Evolutionary conservation across 2,888 invertebrate species (phyloP), one percentile per base, ranked within the genome.

Genomic region (Pyralis farinalis): DNA sequence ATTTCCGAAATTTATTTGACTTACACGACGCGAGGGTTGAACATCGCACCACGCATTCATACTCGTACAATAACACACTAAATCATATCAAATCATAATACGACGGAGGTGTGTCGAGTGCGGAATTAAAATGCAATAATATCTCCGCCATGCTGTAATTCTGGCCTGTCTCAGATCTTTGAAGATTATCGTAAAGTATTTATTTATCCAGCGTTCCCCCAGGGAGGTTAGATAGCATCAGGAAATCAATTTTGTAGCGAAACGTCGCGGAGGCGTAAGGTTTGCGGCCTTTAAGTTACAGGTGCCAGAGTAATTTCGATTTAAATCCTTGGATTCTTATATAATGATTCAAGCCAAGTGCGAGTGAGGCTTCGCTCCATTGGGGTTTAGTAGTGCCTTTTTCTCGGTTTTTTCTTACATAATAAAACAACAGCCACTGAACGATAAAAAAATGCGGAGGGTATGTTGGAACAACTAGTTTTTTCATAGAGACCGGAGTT

Each of bases 81-180:
- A 83, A 86, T 86, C 81, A 84, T 76, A 71, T 73, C 67, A 74
- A 71, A 75, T 64, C 69, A 66, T 76, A 82, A 76, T 73, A 75
- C 79, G 74, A 78, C 73, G 71, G 75, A 75, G 84, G 85, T 76
- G 87, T 80, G 84, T 65, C 72, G 60, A 56, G 62, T 55, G 63
- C 70, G 62, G 76, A 84, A 86, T 87, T 87, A 87, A 87, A 87
- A 86, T 75, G 84, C 86, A 85, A 82, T 87, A 87, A 86, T 84
- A 85, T 80, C 69, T 72, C 66, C 68, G 53, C 63, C 68, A 66
- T 63, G 72, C 72, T 62, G 74, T 84, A 85, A 83, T 82, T 71
- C 81, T 70, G 79, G 74, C 75, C 82, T 84, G 84, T 81, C 85
- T 76, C 77, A 67, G 82, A 85, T 82, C 77, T 69, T 56, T 48